phyloP scores from a whole-genome alignment of 1,140 invertebrate genomes.

The Cyrtorhinus lividipennis region DNA sequence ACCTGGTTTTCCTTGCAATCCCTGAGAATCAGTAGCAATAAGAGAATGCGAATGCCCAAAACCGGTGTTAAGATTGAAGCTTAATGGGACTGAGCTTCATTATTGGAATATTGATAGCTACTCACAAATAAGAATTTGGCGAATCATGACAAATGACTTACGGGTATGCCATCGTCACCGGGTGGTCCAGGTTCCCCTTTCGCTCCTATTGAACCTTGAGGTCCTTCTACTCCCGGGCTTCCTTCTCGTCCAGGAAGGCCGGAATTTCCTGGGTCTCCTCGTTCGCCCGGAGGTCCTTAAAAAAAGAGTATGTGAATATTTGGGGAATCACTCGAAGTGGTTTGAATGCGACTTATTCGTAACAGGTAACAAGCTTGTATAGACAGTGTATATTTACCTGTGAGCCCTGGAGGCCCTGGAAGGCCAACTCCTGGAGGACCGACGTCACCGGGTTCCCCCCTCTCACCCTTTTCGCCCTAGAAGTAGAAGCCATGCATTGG shows the following conservation, averaged over 20 bases:
- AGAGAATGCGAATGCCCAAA: too few species aligned
- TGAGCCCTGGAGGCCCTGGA: neutral
- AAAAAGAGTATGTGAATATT: too few species aligned
- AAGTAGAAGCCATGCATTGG: too few species aligned
- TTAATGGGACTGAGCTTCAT: too few species aligned
- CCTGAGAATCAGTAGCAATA: too few species aligned
- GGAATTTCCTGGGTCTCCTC: neutral
- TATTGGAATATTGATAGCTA: too few species aligned
- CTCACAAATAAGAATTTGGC: too few species aligned
- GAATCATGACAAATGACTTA: constrained; percentile 18
- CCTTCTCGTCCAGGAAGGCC: neutral
- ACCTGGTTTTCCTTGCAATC: constrained; percentile 27
- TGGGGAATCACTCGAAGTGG: too few species aligned
- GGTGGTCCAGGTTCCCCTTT: constrained; percentile 29
- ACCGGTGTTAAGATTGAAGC: too few species aligned
- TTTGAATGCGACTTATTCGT: too few species aligned
- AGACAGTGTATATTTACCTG: too few species aligned
- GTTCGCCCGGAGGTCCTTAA: neutral
- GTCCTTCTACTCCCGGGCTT: constrained; percentile 29
- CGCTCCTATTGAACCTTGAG: constrained; percentile 26
- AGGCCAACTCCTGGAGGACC: neutral
- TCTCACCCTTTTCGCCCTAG: neutral
- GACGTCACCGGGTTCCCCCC: constrained; percentile 18
- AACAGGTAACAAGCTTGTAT: too few species aligned
- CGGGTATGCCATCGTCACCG: constrained; percentile 26